Base-by-base conservation (phyloP, 1,140 invertebrate genomes). In the Choristoneura fumiferana region DNA sequence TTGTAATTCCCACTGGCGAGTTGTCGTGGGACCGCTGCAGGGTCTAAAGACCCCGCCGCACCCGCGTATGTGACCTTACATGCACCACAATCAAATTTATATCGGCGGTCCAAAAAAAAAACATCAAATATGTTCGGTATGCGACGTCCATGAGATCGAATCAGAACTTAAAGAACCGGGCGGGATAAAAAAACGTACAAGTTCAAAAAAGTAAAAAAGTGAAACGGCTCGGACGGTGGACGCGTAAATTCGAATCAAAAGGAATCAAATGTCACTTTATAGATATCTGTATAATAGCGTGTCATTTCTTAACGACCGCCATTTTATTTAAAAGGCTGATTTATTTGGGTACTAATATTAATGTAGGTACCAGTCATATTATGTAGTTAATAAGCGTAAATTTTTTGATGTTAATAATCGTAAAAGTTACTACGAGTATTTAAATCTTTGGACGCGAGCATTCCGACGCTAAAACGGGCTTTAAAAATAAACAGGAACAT, bases 71-170 rank as follows among this genome's bases (percentile, higher is more conserved):
- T 9, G 34, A 15, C 53, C 38, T 17, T 15, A 45, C 54, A 38
- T 64, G 61, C 57, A 65, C 54, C 54, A 56, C 63, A 62, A 71
- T 69, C 68, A 69, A 67, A 74, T 74, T 69, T 71, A 74, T 68
- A 68, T 69, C 66, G 58, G 65, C 65, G 66, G 58, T 12, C 67
- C 37, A 64, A 68, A 81, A 83, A 70, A 79, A 83, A 82, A 81
- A 81, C 69, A 84, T 84, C 80, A 84, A 86, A 82, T 78, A 88
- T 86, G 85, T 76, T 76, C 67, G 81, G 85, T 78, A 88, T 88
- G 85, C 83, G 76, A 77, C 78, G 76, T 68, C 68, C 76, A 73
- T 75, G 72, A 77, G 82, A 87, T 87, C 80, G 77, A 76, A 87
- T 87, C 83, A 74, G 81, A 80, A 84, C 72, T 77, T 78, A 78